Percentiles rank a stretch among this genome's conserved stretches.
Evolutionary conservation across 1,140 invertebrate species (phyloP).

Genomic region (Oedothorax gibbosus): DNA sequence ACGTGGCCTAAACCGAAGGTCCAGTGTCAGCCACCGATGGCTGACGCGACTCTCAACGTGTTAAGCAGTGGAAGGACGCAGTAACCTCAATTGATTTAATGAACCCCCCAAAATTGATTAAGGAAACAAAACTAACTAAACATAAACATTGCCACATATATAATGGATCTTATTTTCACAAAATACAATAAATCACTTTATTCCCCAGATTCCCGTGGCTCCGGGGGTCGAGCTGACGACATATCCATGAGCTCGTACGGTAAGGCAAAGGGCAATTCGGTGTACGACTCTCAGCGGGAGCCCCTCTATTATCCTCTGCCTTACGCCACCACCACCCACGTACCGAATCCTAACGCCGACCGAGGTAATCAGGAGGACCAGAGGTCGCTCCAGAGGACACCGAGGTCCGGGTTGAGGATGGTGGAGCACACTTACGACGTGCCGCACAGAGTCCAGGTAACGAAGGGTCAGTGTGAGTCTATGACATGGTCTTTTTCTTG

Average conservation of each 20-base stretch:
- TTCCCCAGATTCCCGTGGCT: constrained; percentile 56
- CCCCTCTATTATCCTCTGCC: constrained; percentile 62
- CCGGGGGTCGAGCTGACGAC: constrained; percentile 61
- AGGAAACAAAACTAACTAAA: too few species aligned
- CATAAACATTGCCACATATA: too few species aligned
- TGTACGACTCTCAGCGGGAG: constrained; percentile 59
- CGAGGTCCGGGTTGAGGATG: constrained; percentile 11
- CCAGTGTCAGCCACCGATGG: too few species aligned
- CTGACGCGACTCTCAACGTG: too few species aligned
- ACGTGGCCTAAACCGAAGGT: too few species aligned
- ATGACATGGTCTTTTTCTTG: not conserved
- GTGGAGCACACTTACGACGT: constrained; percentile 60
- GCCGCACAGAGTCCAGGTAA: constrained; percentile 61
- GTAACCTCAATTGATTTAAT: too few species aligned
- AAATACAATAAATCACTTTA: not conserved
- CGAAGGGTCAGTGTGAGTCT: constrained; percentile 60
- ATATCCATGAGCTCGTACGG: constrained; percentile 63
- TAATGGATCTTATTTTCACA: not conserved
- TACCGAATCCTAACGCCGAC: constrained; percentile 32
- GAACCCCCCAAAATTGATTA: too few species aligned
- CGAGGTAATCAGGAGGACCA: constrained; percentile 17
- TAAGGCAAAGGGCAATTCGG: constrained; percentile 62
- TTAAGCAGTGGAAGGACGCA: too few species aligned
- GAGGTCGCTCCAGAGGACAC: constrained; percentile 29
- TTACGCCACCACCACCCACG: constrained; percentile 62